phyloP scores from a whole-genome alignment of 2,888 invertebrate genomes.

The Plusia festucae region DNA sequence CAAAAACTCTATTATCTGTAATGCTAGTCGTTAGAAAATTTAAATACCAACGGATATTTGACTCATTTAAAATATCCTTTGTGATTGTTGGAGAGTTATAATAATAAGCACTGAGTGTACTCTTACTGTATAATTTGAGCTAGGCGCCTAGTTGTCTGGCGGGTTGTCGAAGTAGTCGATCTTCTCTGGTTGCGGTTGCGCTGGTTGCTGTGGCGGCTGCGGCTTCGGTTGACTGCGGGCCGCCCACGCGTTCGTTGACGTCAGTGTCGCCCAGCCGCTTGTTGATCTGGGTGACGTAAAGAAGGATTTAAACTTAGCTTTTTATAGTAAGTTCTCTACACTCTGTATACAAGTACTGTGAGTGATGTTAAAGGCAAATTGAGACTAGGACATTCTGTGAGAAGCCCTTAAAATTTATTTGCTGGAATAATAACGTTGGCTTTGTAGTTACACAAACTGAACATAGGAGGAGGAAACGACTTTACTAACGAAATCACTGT shows the following conservation, averaged over 20 bases:
- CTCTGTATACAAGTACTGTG: too few relatives aligned
- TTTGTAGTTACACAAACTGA: too few relatives aligned
- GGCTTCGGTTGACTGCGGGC: slow-evolving; percentile 69
- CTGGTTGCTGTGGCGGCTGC: slow-evolving; percentile 14
- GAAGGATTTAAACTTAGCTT: neutral
- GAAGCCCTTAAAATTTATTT: too few relatives aligned
- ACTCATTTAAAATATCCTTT: neutral
- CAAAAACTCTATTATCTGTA: too few relatives aligned
- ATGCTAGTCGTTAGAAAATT: too few relatives aligned
- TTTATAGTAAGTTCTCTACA: too few relatives aligned
- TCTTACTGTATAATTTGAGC: slow-evolving; percentile 57
- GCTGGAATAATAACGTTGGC: too few relatives aligned
- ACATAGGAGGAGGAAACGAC: too few relatives aligned
- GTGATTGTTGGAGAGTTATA: neutral
- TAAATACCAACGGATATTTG: too few relatives aligned
- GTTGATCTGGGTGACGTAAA: slow-evolving; percentile 28
- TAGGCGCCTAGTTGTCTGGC: slow-evolving; percentile 75
- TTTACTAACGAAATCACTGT: too few relatives aligned
- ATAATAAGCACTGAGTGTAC: slow-evolving; percentile 59
- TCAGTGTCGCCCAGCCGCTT: slow-evolving; percentile 85
- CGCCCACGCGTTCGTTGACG: slow-evolving; percentile 83
- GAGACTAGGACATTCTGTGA: too few relatives aligned
- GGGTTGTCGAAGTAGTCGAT: slow-evolving; percentile 88
- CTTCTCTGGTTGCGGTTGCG: slow-evolving; percentile 61
- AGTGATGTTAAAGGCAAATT: too few relatives aligned